Base-by-base conservation (phyloP, 2,113 vertebrate species). In the Carassius carassius region DNA sequence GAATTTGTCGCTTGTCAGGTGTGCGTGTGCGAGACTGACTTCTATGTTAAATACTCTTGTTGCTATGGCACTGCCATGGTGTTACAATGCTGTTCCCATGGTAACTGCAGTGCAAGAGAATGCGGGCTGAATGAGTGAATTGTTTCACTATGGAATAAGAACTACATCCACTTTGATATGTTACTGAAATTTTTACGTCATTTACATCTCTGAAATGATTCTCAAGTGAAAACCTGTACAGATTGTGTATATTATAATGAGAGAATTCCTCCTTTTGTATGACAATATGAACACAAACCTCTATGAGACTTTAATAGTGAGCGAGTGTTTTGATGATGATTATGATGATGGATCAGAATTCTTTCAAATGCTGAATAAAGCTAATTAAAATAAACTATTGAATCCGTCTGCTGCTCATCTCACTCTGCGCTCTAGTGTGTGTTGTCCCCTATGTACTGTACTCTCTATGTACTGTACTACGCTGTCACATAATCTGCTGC, bases 211-310 rank as follows among this genome's bases (percentile, higher is more conserved):
- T 47, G 44, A 89, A 91, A 62, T 70, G 89, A 92, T 89, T 92
- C 90, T 94, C 91, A 93, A 94, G 89, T 91, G 90, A 90, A 89
- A 91, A 93, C 93, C 91, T 95, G 94, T 95, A 95, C 94, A 95
- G 94, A 94, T 92, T 93, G 92, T 95, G 95, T 96, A 96, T 95
- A 96, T 94, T 96, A 93, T 90, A 94, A 92, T 92, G 93, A 92
- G 91, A 94, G 92, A 93, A 90, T 92, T 93, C 90, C 88, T 87
- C 90, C 90, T 95, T 93, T 96, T 94, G 82, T 94, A 94, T 90
- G 91, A 86, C 92, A 92, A 90, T 85, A 49, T 91, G 88, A 87
- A 89, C 91, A 88, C 88, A 92, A 92, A 92, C 92, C 90, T 92
- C 91, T 93, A 91, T 92, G 92, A 93, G 89, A 90, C 92, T 90